phyloP scores from a whole-genome alignment of 2,888 invertebrate species.

The Mimachlamys varia region DNA sequence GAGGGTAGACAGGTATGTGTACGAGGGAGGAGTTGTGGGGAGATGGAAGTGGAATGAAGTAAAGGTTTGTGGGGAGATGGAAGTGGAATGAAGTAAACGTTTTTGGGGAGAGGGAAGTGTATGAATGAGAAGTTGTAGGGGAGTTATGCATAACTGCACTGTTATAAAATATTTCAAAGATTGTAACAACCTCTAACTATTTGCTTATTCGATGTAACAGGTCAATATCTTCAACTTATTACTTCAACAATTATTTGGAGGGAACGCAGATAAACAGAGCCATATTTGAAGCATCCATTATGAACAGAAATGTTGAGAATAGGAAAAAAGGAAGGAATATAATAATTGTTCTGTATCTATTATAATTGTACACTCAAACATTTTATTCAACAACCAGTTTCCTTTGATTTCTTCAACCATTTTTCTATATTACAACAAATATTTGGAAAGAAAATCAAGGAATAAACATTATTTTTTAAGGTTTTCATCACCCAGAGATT shows the following conservation, averaged over 20 bases:
- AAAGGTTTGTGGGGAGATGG: too few relatives aligned
- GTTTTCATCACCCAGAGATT: not conserved
- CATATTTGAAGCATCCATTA: too few relatives aligned
- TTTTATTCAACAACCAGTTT: not conserved
- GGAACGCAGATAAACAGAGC: not conserved
- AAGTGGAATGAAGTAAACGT: too few relatives aligned
- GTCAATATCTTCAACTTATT: not conserved
- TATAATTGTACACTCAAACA: not conserved
- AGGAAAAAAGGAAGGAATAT: not conserved
- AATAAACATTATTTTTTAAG: not conserved
- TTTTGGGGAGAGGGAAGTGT: too few relatives aligned
- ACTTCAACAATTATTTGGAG: not conserved
- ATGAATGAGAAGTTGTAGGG: too few relatives aligned
- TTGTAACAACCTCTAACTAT: not conserved
- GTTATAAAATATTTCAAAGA: too few relatives aligned
- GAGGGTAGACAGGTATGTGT: too few relatives aligned
- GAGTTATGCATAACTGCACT: too few relatives aligned
- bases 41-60: too few relatives aligned
- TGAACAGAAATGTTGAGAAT: too few relatives aligned
- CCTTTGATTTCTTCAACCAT: not conserved
- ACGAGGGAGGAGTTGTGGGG: too few relatives aligned
- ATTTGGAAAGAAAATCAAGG: not conserved
- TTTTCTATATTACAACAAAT: not conserved
- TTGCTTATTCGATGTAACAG: not conserved
- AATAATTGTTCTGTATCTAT: not conserved